Percentiles rank a stretch among this genome's conserved stretches.
These are phyloP conservation scores for Corythornis vintsioides DNA, from an alignment of 2,113 vertebrate genomes.

Conservation along the genomic window DNA sequence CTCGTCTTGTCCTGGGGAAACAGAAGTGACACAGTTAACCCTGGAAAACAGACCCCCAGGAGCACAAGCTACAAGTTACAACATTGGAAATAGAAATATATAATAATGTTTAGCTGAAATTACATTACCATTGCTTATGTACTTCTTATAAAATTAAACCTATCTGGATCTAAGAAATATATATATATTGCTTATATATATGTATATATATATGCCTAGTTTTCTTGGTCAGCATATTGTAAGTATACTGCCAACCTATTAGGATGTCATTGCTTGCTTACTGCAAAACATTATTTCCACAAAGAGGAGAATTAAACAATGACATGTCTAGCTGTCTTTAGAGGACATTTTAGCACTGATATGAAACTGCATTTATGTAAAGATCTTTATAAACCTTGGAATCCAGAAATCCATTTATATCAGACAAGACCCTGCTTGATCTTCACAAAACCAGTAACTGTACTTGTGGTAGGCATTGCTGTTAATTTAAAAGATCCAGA, in stretches of 20 bases:
- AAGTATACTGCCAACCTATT: constrained; percentile 31
- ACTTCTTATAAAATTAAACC: background rate
- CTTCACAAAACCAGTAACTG: background rate
- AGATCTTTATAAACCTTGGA: constrained; percentile 23
- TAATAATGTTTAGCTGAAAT: constrained; percentile 3
- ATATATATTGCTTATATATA: background rate
- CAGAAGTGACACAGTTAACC: constrained; percentile 72
- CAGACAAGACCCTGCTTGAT: constrained; percentile 28
- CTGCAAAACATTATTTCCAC: constrained; percentile 37
- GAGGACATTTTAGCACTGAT: background rate
- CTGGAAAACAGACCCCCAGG: background rate
- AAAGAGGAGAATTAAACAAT: constrained; percentile 45
- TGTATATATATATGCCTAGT: background rate
- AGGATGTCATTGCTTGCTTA: constrained; percentile 48
- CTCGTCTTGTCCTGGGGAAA: constrained; percentile 97
- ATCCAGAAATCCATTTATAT: constrained; percentile 28
- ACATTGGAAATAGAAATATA: background rate
- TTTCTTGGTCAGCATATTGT: constrained; percentile 2
- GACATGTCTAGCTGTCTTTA: background rate
- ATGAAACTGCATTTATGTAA: background rate
- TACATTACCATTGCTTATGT: constrained; percentile 7
- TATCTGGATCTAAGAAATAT: constrained; percentile 26
- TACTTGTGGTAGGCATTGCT: background rate
- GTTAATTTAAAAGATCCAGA: constrained; percentile 39
- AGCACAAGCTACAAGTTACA: constrained; percentile 22